phyloP scores from a whole-genome alignment of 2,797 vertebrate species.

The Lagodon rhomboides region DNA sequence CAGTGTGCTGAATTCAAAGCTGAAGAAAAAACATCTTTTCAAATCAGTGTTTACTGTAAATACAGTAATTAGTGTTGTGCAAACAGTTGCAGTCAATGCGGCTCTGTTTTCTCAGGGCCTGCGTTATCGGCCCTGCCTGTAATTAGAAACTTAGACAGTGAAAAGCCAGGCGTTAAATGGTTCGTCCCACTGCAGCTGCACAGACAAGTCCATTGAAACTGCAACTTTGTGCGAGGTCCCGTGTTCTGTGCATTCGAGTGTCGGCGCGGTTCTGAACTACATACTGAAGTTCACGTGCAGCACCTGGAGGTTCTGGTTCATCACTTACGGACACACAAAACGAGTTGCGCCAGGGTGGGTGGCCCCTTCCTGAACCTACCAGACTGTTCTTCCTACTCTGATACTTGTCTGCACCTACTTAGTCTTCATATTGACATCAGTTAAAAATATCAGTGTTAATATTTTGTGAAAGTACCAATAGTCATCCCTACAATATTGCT shows the following conservation, averaged over 20 bases:
- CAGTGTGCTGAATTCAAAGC: conserved; percentile 34
- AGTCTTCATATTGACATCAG: too few species aligned
- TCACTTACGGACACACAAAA: background rate
- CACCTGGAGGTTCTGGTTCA: background rate
- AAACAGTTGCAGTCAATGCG: conserved; percentile 62
- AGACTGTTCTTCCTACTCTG: too few species aligned
- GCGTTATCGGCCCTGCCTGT: conserved; percentile 32
- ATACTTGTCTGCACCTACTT: too few species aligned
- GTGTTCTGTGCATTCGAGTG: background rate
- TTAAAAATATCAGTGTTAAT: too few species aligned
- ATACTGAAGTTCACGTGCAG: background rate
- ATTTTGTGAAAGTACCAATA: too few species aligned
- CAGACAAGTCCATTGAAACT: conserved; percentile 7
- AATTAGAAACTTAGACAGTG: conserved; percentile 53
- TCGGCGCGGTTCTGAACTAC: background rate
- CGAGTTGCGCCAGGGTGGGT: too few species aligned
- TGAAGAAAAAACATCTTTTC: conserved; percentile 35
- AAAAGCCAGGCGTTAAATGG: conserved; percentile 17
- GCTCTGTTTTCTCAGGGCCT: conserved; percentile 62
- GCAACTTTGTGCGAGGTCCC: conserved; percentile 4
- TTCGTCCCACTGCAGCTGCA: conserved; percentile 48
- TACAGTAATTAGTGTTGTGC: conserved; percentile 66
- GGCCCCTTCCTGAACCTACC: too few species aligned
- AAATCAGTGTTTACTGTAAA: conserved; percentile 68
- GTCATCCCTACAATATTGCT: too few species aligned